Base-by-base conservation (phyloP, 2,797 vertebrate genomes). In the Ispidina picta region DNA sequence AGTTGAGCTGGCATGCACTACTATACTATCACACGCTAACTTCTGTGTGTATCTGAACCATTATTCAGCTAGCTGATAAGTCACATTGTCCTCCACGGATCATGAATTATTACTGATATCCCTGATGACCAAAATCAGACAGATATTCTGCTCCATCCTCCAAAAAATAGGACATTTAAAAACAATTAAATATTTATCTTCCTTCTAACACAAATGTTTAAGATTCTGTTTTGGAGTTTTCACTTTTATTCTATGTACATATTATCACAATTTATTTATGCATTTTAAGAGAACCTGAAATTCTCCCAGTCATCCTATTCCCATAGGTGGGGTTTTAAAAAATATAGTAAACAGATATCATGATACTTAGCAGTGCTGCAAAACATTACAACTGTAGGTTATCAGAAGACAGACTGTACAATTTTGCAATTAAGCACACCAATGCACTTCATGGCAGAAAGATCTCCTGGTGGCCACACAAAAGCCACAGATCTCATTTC, bases 401-500 rank as follows among this genome's bases (percentile, higher is more conserved):
- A 69, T 79, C 62, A 55, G 74, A 84, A 90, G 49, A 75, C 5
- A 87, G 39, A 54, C 13, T 22, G 49, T 88, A 77, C 14, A 69
- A 58, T 72, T 86, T 60, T 68, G 35, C 52, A 74, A 26, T 48
- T 77, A 73, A 94, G 18, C 54, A 82, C 48, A 23, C 29, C 39
- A 35, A 43, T 2, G 25, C 66, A 37, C 43, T 92, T 90, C 66
- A 89, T 1, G 9, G 88, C 81, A 69, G 69, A 37, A 46, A 80
- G 43, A 51, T 43, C n/a, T 83, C 64, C 58, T 15, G 1, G 17
- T 54, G 71, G 77, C 35, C 71, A 71, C 62, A 58, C 23, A 77
- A 91, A 92, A 94, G 62, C 81, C 86, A 77, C 71, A 86, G 59
- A 86, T 46, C 64, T 88, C 3, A 48, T 80, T 86, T 94, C 88